Evolutionary conservation across 2,888 invertebrate genomes (phyloP).

Genomic region (Unio pictorum): DNA sequence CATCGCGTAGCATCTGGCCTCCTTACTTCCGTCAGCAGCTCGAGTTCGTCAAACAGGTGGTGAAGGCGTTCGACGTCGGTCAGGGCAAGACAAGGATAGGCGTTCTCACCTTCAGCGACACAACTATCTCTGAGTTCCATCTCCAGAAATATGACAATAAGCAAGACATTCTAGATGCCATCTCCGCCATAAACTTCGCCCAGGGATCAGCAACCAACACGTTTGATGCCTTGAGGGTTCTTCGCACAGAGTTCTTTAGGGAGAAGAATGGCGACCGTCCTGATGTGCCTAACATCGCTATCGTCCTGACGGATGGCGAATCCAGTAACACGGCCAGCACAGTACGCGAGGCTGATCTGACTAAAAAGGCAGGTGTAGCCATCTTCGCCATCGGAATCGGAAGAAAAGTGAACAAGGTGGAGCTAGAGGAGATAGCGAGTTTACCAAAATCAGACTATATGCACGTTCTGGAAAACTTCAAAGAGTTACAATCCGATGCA

Average conservation of each 20-base stretch:
- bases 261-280: no score
- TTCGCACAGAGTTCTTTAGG: conserved; percentile 4
- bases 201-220: conserved; percentile 31
- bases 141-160: conserved; percentile 25
- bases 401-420: no score
- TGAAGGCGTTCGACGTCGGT: conserved; percentile 31
- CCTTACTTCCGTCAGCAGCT: conserved; percentile 44
- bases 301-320: no score
- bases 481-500: no score
- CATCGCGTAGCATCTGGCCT: conserved; percentile 47
- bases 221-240: conserved; percentile 24
- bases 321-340: no score
- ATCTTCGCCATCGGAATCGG: no score
- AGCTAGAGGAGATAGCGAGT: no score
- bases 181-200: conserved; percentile 18
- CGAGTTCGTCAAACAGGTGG: conserved; percentile 28
- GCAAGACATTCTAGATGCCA: conserved; percentile 26
- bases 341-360: no score
- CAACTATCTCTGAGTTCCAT: conserved; percentile 28
- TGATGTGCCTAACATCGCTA: no score
- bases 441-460: no score
- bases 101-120: conserved; percentile 29
- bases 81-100: conserved; percentile 27
- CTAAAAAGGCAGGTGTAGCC: no score
- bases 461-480: no score